These are phyloP conservation scores for Progne subis DNA, from an alignment of 2,113 vertebrate genomes.

Conservation along the genomic window DNA sequence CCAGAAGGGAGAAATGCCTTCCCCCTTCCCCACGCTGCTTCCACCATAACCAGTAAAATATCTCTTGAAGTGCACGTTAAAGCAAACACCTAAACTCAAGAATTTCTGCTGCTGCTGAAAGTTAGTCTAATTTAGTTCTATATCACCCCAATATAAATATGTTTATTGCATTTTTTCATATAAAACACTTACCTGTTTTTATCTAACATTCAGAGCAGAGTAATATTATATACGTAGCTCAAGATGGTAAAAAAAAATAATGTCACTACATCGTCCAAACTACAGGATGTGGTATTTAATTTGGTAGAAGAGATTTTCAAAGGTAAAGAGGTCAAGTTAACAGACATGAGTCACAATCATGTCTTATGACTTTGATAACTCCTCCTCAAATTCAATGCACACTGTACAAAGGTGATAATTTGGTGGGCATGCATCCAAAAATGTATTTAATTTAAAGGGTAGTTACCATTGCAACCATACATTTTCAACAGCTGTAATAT, in stretches of 20 bases:
- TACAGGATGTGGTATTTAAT: not conserved
- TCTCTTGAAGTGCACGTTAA: not conserved
- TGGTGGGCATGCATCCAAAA: not conserved
- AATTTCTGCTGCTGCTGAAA: not conserved
- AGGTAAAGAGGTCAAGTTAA: conserved; percentile 39
- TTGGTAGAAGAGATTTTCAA: not conserved
- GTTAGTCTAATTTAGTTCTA: not conserved
- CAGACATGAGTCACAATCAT: not conserved
- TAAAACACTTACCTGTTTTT: not conserved
- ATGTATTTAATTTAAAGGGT: not conserved
- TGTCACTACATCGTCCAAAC: not conserved
- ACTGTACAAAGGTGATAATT: not conserved
- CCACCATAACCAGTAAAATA: not conserved
- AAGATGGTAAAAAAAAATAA: not conserved
- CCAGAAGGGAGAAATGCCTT: not conserved
- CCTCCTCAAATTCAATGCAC: not conserved
- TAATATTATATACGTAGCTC: not conserved
- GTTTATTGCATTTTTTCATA: not conserved
- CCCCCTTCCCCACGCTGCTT: not conserved
- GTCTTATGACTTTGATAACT: not conserved
- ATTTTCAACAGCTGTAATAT: not conserved
- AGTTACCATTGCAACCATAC: not conserved
- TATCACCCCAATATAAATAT: not conserved
- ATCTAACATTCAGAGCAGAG: not conserved
- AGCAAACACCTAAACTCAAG: not conserved